A percentile compares a stretch with the other conserved stretches of the same genome.
Evolutionary conservation across 2,113 vertebrate genomes (phyloP).

Genomic region (Miniopterus natalensis): DNA sequence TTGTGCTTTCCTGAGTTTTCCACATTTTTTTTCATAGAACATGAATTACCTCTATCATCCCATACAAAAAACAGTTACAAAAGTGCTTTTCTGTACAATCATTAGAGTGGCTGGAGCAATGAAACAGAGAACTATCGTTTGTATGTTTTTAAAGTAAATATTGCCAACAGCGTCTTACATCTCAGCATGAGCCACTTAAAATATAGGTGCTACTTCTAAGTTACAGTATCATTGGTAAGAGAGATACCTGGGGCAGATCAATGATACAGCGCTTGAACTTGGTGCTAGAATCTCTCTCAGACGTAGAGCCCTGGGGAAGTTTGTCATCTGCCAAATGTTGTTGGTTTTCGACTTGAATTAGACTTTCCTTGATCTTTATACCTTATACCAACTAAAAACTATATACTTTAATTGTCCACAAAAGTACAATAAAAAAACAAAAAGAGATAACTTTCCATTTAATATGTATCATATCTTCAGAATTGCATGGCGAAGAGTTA

Average conservation of each 20-base stretch:
- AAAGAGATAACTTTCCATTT: neutral
- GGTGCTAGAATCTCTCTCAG: neutral
- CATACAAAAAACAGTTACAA: neutral
- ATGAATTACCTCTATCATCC: neutral
- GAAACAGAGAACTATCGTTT: neutral
- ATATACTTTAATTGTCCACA: neutral
- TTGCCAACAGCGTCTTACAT: neutral
- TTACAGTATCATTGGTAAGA: neutral
- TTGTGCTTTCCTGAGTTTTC: neutral
- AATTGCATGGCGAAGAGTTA: neutral
- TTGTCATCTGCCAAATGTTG: neutral
- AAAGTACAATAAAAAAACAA: neutral
- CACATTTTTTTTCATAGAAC: neutral
- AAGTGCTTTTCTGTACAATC: neutral
- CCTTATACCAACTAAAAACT: neutral
- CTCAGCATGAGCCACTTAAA: neutral
- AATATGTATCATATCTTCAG: neutral
- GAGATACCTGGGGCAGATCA: neutral
- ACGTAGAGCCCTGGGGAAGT: neutral
- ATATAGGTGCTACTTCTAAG: neutral
- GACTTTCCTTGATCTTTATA: neutral
- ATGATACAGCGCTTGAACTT: neutral
- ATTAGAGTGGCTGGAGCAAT: neutral
- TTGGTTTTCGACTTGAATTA: conserved; percentile 39
- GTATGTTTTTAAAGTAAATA: neutral